Conservation (phyloP, 2,888 invertebrate genomes). For the Xestia xanthographa region DNA sequence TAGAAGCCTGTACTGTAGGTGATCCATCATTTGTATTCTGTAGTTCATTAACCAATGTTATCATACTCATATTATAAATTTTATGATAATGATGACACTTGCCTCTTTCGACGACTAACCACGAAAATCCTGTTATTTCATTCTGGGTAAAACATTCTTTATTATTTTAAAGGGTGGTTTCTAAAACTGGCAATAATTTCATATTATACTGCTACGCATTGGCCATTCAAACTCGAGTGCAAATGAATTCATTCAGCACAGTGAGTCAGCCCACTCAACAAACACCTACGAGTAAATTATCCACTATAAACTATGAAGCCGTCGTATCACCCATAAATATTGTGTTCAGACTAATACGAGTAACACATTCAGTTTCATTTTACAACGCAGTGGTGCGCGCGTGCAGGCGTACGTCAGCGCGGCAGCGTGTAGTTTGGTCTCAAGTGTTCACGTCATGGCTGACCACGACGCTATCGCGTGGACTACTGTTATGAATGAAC, state of each 20-base stretch:
- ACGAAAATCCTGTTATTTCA: neutral
- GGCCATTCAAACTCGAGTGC: neutral
- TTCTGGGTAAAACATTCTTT: neutral
- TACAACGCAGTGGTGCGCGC: conserved; percentile 11
- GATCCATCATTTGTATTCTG: neutral
- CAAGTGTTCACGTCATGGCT: conserved; percentile 38
- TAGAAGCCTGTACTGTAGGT: too few species aligned
- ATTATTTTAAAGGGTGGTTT: neutral
- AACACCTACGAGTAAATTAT: conserved; percentile 19
- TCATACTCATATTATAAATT: neutral
- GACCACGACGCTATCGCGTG: conserved; percentile 25
- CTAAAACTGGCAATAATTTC: neutral
- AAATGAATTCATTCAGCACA: conserved; percentile 24
- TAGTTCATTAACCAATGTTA: neutral
- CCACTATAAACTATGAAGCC: conserved; percentile 24
- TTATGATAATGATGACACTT: neutral
- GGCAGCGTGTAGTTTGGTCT: neutral
- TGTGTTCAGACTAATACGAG: conserved; percentile 7
- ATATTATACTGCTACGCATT: neutral
- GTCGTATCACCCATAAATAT: conserved; percentile 35
- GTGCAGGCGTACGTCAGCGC: conserved; percentile 30
- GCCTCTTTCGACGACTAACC: neutral
- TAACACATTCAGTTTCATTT: conserved; percentile 15
- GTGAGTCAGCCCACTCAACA: conserved; percentile 37
- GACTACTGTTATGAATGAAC: neutral